These are phyloP conservation scores for Epirrhoe alternata DNA, from an alignment of 2,888 invertebrate genomes.

Conservation along the genomic window DNA sequence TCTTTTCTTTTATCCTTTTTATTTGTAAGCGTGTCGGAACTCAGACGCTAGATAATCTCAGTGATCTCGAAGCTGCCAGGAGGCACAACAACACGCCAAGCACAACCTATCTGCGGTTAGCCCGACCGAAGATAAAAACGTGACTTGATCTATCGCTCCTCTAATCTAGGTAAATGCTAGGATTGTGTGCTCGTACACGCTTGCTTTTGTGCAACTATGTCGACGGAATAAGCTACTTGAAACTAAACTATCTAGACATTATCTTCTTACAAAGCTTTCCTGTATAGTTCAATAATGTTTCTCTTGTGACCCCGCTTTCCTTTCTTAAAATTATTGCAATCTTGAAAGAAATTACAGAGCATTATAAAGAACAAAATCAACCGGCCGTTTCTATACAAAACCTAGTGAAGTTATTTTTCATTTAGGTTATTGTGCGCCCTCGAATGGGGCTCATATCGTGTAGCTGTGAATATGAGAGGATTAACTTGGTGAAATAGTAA, in stretches of 20 bases:
- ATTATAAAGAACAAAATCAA: slow-evolving; percentile 50
- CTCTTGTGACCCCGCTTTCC: background rate
- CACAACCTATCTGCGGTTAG: slow-evolving; percentile 37
- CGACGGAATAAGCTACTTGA: slow-evolving; percentile 12
- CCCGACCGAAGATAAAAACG: slow-evolving; percentile 53
- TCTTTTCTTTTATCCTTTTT: slow-evolving; percentile 19
- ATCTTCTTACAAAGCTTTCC: background rate
- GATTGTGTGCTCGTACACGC: slow-evolving; percentile 21
- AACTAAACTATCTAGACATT: slow-evolving; percentile 16
- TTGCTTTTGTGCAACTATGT: slow-evolving; percentile 23
- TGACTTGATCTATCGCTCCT: slow-evolving; percentile 57
- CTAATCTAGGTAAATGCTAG: slow-evolving; percentile 46
- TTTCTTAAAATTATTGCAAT: slow-evolving; percentile 14
- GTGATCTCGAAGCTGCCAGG: slow-evolving; percentile 43
- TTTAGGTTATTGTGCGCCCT: slow-evolving; percentile 44
- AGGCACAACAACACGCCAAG: slow-evolving; percentile 39
- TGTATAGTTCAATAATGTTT: background rate
- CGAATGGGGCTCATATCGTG: slow-evolving; percentile 25
- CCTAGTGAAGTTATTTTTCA: slow-evolving; percentile 49
- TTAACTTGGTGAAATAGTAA: slow-evolving; percentile 35
- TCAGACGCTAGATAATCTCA: slow-evolving; percentile 37
- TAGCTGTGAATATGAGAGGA: slow-evolving; percentile 31
- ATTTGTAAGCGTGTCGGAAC: slow-evolving; percentile 17
- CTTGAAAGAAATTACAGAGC: slow-evolving; percentile 20
- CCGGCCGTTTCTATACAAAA: slow-evolving; percentile 47